These are phyloP conservation scores for Microcebus griseorufus DNA, from an alignment of 2,113 vertebrate genomes.

Conservation along the genomic window DNA sequence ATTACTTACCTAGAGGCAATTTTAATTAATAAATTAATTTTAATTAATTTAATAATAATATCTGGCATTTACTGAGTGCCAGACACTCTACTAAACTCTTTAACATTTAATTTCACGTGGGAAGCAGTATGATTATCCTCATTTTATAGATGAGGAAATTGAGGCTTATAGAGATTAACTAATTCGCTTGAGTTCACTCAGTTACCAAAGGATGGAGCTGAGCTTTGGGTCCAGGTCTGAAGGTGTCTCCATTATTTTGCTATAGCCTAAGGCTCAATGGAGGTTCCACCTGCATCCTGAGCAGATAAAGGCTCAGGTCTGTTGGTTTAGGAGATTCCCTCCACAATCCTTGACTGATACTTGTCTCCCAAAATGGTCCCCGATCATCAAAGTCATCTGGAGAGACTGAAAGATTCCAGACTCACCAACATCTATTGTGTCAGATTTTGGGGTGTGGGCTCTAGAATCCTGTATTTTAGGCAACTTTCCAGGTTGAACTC, in stretches of 20 bases:
- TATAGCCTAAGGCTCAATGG: neutral
- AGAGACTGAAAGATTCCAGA: neutral
- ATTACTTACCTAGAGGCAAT: neutral
- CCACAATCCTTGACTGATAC: too few species aligned
- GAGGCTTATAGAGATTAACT: neutral
- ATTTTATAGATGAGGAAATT: slow-evolving; percentile 34
- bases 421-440: neutral
- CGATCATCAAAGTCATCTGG: neutral
- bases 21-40: neutral
- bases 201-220: neutral
- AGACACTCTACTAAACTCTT: neutral
- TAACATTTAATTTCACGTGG: neutral
- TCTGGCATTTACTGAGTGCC: neutral
- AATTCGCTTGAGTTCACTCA: slow-evolving; percentile 46
- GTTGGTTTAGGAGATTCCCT: neutral
- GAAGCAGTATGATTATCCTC: neutral
- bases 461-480: neutral
- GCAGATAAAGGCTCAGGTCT: neutral
- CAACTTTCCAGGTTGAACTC: neutral
- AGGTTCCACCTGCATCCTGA: neutral
- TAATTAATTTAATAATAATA: neutral
- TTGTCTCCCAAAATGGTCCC: neutral
- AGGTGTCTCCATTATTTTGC: neutral
- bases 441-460: neutral
- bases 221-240: neutral